Percentiles rank a stretch among this genome's conserved stretches.
These are phyloP conservation scores for Brachionus plicatilis DNA, from an alignment of 1,140 invertebrate species.

Conservation along the genomic window DNA sequence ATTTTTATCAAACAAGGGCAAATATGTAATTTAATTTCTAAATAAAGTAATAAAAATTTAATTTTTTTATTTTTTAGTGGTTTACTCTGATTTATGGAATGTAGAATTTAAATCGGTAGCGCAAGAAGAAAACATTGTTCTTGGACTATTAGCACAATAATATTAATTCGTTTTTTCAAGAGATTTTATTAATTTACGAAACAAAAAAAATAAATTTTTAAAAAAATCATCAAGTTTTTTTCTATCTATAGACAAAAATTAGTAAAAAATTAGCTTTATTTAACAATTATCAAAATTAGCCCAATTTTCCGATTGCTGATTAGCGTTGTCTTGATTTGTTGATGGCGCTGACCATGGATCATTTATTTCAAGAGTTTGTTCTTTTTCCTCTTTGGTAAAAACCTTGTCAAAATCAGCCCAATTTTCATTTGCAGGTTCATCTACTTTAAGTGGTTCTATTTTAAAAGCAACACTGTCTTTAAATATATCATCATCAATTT, in stretches of 20 bases:
- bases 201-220: conserved; percentile 3
- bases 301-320: not conserved
- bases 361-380: not conserved
- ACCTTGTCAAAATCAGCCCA: conserved; percentile 14
- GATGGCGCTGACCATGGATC: not conserved
- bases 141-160: not conserved
- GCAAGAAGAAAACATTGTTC: not conserved
- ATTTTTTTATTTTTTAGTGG: not conserved
- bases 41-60: not conserved
- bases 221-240: not conserved
- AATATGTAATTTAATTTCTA: not conserved
- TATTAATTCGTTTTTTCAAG: not conserved
- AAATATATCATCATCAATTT: conserved; percentile 1
- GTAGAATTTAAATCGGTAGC: not conserved
- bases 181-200: conserved; percentile 36
- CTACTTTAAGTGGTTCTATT: not conserved
- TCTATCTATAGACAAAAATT: not conserved
- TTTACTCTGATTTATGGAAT: conserved; percentile 25
- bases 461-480: conserved; percentile 13
- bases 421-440: not conserved
- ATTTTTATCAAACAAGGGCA: not conserved
- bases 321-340: not conserved
- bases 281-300: conserved; percentile 37
- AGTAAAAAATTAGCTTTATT: not conserved
- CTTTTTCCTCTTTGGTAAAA: not conserved